Evolutionary conservation across 2,113 vertebrate species (phyloP), one percentile per base, ranked within the genome.

Genomic region (Peromyscus californicus): DNA sequence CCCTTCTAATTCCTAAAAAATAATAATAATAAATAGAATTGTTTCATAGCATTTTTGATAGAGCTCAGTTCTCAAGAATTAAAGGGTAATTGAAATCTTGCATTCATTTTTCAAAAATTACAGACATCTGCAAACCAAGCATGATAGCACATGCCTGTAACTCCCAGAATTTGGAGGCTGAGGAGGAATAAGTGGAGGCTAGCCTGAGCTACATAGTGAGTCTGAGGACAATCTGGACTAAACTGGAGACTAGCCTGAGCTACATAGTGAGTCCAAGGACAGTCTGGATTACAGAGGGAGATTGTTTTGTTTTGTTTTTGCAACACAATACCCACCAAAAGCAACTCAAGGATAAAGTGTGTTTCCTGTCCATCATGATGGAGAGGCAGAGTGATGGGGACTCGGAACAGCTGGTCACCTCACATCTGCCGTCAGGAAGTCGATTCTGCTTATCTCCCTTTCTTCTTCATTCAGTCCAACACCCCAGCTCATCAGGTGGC

Each of bases 11-110:
- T 94, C 69, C 59, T 51, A 84, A 96, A 94, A 70, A 76, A 45
- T 4, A 61, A 78, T 29, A 78, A 70, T 15, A 76, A 48, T 51
- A 79, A 57, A 57, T 59, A 21, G 82, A n/a, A 39, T 31, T 91
- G 2, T 90, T 95, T 89, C 36, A 89, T 7, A 72, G 3, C 2
- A 31, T 26, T 95, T 96, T 79, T 75, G 59, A 63, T 22, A 93
- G n/a, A 94, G 7, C 6, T 96, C 48, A 91, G 3, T 83, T 96
- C 94, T 97, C 2, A 88, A 92, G 70, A 90, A 90, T 95, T 72
- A 36, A 42, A 70, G 16, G 51, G 54, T 51, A 79, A 92, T 22
- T 74, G 22, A 92, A 89, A 93, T 93, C 39, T 54, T 67, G 26
- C 76, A 9, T 29, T 42, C n/a, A 63, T 7, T 72, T 97, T 95